Percentiles rank a stretch among this genome's conserved stretches.
phyloP scores from a whole-genome alignment of 1,140 invertebrate species.

The Trigoniulus corallinus region DNA sequence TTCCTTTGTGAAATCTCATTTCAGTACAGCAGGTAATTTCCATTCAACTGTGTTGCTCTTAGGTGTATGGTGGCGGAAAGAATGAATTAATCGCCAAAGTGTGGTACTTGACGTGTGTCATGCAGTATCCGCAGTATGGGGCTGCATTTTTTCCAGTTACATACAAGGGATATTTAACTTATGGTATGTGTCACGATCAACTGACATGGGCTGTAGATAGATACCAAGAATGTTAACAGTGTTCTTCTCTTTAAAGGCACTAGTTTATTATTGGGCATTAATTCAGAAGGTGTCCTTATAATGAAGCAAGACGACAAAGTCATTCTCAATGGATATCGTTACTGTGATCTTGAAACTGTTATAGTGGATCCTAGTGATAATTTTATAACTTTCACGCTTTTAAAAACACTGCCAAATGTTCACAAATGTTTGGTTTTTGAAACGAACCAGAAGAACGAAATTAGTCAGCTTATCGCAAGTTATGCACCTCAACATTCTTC shows the following conservation, averaged over 20 bases:
- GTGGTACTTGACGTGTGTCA: conserved; percentile 84
- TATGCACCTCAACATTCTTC: conserved; percentile 70
- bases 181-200: conserved; percentile 35
- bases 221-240: too few species aligned
- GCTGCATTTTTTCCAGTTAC: conserved; percentile 83
- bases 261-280: conserved; percentile 62
- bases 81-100: conserved; percentile 82
- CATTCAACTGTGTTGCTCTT: conserved; percentile 14
- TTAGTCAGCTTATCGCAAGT: conserved; percentile 77
- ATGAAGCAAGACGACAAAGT: conserved; percentile 80
- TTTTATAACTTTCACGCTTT: conserved; percentile 63
- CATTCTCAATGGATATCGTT: conserved; percentile 72
- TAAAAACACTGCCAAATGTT: conserved; percentile 41
- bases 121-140: conserved; percentile 91
- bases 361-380: conserved; percentile 76
- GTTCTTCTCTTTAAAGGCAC: conserved; percentile 23
- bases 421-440: conserved; percentile 89
- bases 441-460: conserved; percentile 68
- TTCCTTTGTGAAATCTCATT: neutral
- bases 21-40: neutral
- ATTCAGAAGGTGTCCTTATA: conserved; percentile 71
- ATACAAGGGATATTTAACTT: conserved; percentile 81
- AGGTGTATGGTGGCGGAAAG: conserved; percentile 76
- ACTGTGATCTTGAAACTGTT: conserved; percentile 74
- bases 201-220: too few species aligned